Evolutionary conservation across 2,113 vertebrate genomes (phyloP), one percentile per base, ranked within the genome.

Genomic region (Labeo rohita): DNA sequence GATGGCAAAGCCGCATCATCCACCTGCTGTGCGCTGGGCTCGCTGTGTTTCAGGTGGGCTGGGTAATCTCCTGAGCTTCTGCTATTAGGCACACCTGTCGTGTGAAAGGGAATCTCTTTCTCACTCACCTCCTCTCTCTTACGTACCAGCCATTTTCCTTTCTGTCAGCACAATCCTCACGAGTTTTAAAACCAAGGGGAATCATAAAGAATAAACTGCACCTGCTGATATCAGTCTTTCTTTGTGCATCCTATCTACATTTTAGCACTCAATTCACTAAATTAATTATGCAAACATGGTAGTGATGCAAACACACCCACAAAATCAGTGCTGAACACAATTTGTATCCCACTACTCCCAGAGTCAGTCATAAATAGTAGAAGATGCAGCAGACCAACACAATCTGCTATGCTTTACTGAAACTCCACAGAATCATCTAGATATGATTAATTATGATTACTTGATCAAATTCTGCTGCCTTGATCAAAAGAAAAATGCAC

Each of bases 31-130:
- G 87, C 43, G 43, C 79, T 54, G 82, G 73, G 82, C 72, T 59
- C 63, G 49, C 68, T 16, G 70, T 54, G 83, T 85, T 85, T 91
- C 86, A 91, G 84, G 86, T 89, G 90, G 59, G 84, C 56, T 68
- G 36, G 47, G 83, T 89, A 91, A 76, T 84, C 65, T 86, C 92
- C 93, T 95, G 94, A 94, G 95, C 85, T 88, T 89, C 81, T 87
- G 83, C 86, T 85, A 88, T 88, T 84, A 88, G 77, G 86, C 85
- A 87, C 90, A 90, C 87, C 88, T 87, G 84, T 78, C 65, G 77
- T 16, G 65, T 83, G 84, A 86, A 87, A 87, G 78, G 86, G 84
- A 54, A 78, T 12, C 63, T 52, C 73, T 56, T 84, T 45, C 39
- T 13, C 49, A 10, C 59, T 18, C 61, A 10, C 70, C 50, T 18